Evolutionary conservation across 2,888 invertebrate species (phyloP), one percentile per base, ranked within the genome.

Genomic region (Vandiemenella viatica): DNA sequence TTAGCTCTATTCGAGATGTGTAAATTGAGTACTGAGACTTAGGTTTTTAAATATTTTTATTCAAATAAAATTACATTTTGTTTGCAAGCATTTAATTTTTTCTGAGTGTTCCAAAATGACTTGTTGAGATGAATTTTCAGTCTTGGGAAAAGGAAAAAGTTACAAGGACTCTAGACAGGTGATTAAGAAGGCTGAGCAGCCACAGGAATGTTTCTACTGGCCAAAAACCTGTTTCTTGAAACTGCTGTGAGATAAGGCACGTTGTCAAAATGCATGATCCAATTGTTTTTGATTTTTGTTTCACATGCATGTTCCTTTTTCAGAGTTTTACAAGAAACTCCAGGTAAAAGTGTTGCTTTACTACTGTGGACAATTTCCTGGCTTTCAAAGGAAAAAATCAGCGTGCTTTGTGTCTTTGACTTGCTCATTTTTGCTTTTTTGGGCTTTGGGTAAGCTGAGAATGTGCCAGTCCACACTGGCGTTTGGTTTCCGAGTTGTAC

Each of bases 1-100:
- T n/a, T n/a, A n/a, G n/a, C n/a, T n/a, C n/a, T n/a, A n/a, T 23
- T 8, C 26, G 26, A 23, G 26, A 10, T 23, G 26, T 23, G 26
- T 23, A 23, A 43, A 6, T 43, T 10, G 18, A 15, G 22, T 18
- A 20, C 6, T 43, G 43, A 20, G 22, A 15, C 17, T 13, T 6
- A 43, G 6, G 43, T 43, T 20, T n/a, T 20, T 20, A 37, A 5
- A 43, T n/a, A 17, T 22, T 18, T 43, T 43, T 45, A 15, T 46
- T 22, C 43, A 44, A 53, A 6, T 32, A 44, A 23, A 23, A 6
- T 23, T 8, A 8, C 26, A 23, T 23, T 23, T 38, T 16, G 38
- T 13, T 38, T 38, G 15, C 38, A 38, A 2, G n/a, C 13, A 15
- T 38, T n/a, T 42, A 26, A 43, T 17, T 42, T 22, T 6, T 46